These are phyloP conservation scores for Centropristis striata DNA, from an alignment of 2,113 vertebrate species.

Conservation along the genomic window DNA sequence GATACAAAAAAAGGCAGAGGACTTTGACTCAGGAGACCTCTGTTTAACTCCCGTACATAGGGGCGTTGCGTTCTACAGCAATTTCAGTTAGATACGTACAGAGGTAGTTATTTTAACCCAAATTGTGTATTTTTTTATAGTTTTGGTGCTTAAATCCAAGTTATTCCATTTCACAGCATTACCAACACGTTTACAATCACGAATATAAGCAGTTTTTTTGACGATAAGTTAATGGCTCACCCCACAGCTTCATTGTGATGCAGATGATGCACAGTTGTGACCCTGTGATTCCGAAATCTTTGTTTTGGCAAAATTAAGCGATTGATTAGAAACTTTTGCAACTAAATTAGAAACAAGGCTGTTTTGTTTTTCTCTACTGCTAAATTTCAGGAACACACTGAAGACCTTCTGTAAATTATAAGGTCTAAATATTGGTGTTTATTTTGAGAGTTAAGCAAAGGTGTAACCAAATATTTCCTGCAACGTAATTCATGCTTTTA, in stretches of 20 bases:
- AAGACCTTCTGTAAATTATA: constrained; percentile 2
- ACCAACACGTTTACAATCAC: no score
- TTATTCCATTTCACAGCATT: no score
- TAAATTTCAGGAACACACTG: background rate
- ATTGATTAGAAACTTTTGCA: background rate
- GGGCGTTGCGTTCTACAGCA: no score
- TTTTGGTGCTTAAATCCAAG: no score
- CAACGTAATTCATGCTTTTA: background rate
- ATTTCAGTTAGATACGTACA: no score
- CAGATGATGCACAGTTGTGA: constrained; percentile 15
- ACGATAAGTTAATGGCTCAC: no score
- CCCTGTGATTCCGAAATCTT: background rate
- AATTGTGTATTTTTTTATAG: no score
- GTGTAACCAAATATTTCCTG: background rate
- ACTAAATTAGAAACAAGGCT: background rate
- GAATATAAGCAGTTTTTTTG: no score
- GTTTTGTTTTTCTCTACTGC: background rate
- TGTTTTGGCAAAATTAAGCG: background rate
- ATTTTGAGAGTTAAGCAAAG: background rate
- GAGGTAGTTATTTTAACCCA: no score
- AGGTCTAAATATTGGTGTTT: background rate
- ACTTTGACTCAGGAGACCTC: no score
- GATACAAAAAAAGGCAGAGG: no score
- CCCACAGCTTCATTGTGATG: background rate
- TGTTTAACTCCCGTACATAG: no score